A percentile compares a stretch with the other conserved stretches of the same genome.
Conservation (phyloP, 2,113 vertebrate species). For the Mixornis gularis region DNA sequence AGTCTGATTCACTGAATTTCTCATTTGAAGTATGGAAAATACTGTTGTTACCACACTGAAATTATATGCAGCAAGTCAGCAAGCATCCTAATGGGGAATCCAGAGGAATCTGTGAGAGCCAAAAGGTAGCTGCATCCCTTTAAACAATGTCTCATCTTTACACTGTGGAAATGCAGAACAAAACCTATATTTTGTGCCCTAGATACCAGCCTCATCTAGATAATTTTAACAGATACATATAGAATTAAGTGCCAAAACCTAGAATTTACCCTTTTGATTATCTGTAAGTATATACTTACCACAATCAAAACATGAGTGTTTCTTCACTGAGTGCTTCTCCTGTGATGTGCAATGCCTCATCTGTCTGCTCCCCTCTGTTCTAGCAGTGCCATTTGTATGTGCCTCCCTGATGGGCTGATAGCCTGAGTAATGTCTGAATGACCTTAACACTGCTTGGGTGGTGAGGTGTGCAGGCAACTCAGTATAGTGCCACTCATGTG, state of each 20-base stretch:
- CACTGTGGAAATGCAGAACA: neutral
- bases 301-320: neutral
- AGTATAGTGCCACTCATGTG: rapidly evolving
- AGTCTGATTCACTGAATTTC: neutral
- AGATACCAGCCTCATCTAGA: neutral
- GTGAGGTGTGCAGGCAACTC: neutral
- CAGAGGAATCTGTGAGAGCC: neutral
- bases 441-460: too few species aligned
- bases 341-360: neutral
- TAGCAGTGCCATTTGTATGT: neutral
- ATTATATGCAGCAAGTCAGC: neutral
- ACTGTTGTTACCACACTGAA: neutral
- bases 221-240: neutral
- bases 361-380: neutral
- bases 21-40: neutral
- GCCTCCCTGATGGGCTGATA: neutral
- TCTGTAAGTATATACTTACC: neutral
- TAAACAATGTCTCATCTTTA: neutral
- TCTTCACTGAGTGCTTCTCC: neutral
- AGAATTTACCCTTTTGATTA: neutral
- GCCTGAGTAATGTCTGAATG: rapidly evolving
- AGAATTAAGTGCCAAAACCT: neutral
- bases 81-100: neutral
- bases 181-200: neutral
- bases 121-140: neutral